phyloP scores from a whole-genome alignment of 2,888 invertebrate genomes.

The Agonopterix subpropinquella region DNA sequence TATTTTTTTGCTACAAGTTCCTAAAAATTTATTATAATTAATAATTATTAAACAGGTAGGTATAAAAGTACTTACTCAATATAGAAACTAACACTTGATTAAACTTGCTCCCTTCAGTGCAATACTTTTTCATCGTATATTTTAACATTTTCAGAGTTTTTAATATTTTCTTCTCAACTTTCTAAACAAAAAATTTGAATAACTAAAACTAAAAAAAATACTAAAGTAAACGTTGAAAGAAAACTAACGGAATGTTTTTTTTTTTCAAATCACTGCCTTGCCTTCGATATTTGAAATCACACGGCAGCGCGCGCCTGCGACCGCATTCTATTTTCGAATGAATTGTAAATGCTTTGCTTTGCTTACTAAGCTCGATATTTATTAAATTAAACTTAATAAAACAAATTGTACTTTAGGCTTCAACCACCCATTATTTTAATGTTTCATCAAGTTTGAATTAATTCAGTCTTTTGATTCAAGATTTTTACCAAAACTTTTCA shows the following conservation, averaged over 20 bases:
- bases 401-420: no score
- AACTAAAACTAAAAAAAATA: neutral
- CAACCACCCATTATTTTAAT: no score
- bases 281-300: slow-evolving; percentile 10
- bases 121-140: slow-evolving; percentile 64
- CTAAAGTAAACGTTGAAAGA: neutral
- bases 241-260: neutral
- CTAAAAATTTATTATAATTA: no score
- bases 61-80: slow-evolving; percentile 57
- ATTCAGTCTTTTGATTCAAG: no score
- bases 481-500: no score
- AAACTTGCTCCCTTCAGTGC: slow-evolving; percentile 60
- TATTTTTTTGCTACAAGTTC: no score
- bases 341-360: neutral
- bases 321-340: slow-evolving; percentile 8
- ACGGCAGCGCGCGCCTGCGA: slow-evolving; percentile 21
- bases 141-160: slow-evolving; percentile 48
- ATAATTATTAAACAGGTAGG: no score
- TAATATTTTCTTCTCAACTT: neutral
- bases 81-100: slow-evolving; percentile 53
- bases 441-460: no score
- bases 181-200: neutral
- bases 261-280: slow-evolving; percentile 4
- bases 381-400: no score
- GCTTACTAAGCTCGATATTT: no score